Evolutionary conservation across 2,113 vertebrate genomes (phyloP).

Genomic region (Apodemus speciosus): DNA sequence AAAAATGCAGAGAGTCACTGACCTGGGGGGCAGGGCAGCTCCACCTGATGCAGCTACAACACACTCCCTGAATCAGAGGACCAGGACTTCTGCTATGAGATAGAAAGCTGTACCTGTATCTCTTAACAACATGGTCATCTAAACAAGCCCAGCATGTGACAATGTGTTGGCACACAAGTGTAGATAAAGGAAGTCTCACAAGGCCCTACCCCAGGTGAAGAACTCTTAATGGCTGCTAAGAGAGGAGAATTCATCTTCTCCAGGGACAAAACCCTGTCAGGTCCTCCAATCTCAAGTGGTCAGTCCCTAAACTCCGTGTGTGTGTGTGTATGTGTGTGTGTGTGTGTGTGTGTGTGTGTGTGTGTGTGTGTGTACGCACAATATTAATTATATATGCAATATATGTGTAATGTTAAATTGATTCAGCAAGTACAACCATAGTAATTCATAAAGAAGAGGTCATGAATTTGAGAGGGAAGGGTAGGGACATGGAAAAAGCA

Average conservation of each 20-base stretch:
- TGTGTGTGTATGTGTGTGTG: neutral
- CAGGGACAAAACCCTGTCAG: neutral
- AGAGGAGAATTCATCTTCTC: neutral
- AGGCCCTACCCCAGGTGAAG: neutral
- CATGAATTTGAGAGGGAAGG: neutral
- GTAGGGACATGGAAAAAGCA: neutral
- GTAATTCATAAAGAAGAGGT: neutral
- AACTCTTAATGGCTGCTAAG: neutral
- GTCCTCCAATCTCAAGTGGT: neutral
- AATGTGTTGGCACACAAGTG: too few species aligned
- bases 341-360: neutral
- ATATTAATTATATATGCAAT: neutral
- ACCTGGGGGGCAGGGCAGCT: too few species aligned
- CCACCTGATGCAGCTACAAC: neutral
- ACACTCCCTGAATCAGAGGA: neutral
- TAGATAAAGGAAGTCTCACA: neutral
- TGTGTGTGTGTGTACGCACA: neutral
- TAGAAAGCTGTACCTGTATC: neutral
- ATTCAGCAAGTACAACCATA: neutral
- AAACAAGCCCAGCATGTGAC: neutral
- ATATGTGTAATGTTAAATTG: neutral
- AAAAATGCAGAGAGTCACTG: neutral
- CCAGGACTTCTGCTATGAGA: neutral
- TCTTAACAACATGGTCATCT: neutral
- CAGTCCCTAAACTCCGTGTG: neutral